Evolutionary conservation across 2,797 vertebrate genomes (phyloP).

Genomic region (Sebastes hubbsi): DNA sequence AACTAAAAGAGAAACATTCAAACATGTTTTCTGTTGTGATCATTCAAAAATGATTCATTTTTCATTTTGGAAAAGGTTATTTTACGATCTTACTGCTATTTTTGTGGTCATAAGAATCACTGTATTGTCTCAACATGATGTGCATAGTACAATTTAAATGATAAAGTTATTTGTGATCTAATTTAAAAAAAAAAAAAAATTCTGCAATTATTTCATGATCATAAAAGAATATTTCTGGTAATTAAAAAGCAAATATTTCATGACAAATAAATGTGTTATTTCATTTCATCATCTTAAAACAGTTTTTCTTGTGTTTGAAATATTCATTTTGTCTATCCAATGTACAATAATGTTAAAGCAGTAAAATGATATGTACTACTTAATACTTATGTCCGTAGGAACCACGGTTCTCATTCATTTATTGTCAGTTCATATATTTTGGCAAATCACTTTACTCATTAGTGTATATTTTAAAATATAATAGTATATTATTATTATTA

Average conservation of each 20-base stretch:
- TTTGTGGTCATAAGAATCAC: not conserved
- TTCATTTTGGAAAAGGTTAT: not conserved
- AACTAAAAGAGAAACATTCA: not conserved
- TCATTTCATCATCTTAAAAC: not conserved
- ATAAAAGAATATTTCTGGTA: not conserved
- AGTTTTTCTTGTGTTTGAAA: not conserved
- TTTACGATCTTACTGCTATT: not conserved
- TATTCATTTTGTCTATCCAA: no score
- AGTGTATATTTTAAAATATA: not conserved
- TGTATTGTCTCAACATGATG: not conserved
- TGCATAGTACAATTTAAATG: not conserved
- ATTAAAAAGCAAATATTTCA: not conserved
- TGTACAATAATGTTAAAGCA: no score
- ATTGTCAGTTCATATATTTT: not conserved
- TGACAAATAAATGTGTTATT: not conserved
- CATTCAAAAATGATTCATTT: not conserved
- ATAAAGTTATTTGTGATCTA: not conserved
- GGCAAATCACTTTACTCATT: not conserved
- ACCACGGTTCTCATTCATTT: not conserved
- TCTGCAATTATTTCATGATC: not conserved
- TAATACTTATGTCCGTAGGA: not conserved
- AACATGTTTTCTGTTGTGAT: not conserved
- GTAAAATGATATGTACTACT: no score
- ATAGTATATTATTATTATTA: not conserved
- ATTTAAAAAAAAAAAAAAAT: no score